Evolutionary conservation across 2,888 invertebrate species (phyloP).

Genomic region (Antheraea yamamai): DNA sequence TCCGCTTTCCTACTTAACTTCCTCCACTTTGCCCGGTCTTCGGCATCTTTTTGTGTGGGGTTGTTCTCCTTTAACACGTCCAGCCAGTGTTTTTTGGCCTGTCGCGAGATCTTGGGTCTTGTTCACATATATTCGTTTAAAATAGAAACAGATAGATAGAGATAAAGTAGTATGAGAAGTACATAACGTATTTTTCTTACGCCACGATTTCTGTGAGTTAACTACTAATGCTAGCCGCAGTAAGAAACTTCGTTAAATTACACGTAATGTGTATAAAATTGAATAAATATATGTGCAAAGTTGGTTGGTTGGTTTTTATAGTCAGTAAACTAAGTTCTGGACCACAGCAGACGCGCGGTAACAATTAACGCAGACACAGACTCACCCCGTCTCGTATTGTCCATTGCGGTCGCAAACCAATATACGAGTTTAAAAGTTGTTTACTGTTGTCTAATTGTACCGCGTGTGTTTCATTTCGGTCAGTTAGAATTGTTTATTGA

Average conservation of each 20-base stretch:
- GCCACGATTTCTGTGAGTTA: no score
- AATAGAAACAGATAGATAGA: no score
- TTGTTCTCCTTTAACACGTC: no score
- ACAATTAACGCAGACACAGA: conserved; percentile 31
- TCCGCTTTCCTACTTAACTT: no score
- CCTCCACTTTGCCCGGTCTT: no score
- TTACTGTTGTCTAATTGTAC: conserved; percentile 26
- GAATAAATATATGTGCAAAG: background rate
- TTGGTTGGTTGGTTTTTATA: background rate
- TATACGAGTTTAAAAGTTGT: conserved; percentile 27
- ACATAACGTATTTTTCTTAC: no score
- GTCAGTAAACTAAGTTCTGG: conserved; percentile 50
- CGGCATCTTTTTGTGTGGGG: no score
- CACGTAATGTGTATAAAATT: background rate
- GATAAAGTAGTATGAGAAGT: no score
- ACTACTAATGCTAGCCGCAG: no score
- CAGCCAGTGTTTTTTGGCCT: no score
- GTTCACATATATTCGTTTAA: no score
- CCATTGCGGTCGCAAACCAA: conserved; percentile 32
- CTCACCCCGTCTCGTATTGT: conserved; percentile 34
- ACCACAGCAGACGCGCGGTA: conserved; percentile 57
- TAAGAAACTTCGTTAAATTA: background rate
- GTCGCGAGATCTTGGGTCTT: no score
- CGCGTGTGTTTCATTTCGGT: conserved; percentile 4
- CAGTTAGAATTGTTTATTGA: conserved; percentile 4